Evolutionary conservation across 2,888 invertebrate species (phyloP).

Genomic region (Octodonta nipae): DNA sequence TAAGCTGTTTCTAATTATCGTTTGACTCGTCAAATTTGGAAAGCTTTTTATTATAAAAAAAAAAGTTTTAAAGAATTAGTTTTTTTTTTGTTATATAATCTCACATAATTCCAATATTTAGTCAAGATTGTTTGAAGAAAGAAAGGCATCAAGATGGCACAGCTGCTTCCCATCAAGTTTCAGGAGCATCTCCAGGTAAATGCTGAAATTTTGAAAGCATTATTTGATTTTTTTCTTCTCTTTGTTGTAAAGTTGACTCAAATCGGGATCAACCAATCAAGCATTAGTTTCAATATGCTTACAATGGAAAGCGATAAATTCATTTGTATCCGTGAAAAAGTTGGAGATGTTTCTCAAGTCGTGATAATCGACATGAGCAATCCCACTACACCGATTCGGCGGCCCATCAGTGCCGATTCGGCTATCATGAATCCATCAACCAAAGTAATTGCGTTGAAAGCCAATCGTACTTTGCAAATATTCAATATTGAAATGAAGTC

Average conservation of each 20-base stretch:
- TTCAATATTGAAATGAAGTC: constrained; percentile 99
- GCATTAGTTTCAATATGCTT: constrained; percentile 94
- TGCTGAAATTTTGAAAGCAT: too few relatives aligned
- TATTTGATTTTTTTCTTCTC: too few relatives aligned
- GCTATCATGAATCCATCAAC: constrained; percentile 99
- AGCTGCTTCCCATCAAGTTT: too few relatives aligned
- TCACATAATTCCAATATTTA: too few relatives aligned
- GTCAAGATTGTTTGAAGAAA: too few relatives aligned
- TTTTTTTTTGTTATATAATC: too few relatives aligned
- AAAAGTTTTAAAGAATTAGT: too few relatives aligned
- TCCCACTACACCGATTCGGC: constrained; percentile 81
- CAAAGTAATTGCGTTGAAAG: constrained; percentile 94
- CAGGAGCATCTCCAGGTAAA: too few relatives aligned
- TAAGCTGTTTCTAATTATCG: too few relatives aligned
- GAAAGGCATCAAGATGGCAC: too few relatives aligned
- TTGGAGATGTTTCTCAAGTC: constrained; percentile 89
- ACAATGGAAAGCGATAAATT: constrained; percentile 99
- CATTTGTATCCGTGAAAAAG: constrained; percentile 96
- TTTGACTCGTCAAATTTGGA: too few relatives aligned
- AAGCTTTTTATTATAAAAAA: too few relatives aligned
- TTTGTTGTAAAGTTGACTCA: constrained; percentile 83
- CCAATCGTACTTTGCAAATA: constrained; percentile 93
- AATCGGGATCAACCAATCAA: constrained; percentile 91
- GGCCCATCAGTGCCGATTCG: constrained; percentile 96
- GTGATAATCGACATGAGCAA: constrained; percentile 98